Conservation (phyloP, 2,113 vertebrate species). For the Percina caprodes region DNA sequence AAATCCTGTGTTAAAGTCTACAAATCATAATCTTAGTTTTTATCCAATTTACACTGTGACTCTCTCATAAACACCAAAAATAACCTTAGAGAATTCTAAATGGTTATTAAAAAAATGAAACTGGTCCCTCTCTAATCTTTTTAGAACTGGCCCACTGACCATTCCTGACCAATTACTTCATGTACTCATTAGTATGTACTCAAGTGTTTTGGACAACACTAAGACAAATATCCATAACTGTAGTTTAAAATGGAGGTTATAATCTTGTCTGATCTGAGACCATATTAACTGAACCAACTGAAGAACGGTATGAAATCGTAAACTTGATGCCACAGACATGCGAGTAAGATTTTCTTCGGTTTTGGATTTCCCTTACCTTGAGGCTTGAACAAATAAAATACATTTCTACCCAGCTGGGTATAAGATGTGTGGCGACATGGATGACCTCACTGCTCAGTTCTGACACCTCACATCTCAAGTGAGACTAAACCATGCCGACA, state of each 20-base stretch:
- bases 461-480: slow-evolving; percentile 19
- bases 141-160: not conserved
- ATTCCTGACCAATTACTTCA: not conserved
- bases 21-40: not conserved
- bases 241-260: not conserved
- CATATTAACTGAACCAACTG: not conserved
- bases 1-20: slow-evolving; percentile 2
- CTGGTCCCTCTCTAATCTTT: not conserved
- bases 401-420: slow-evolving; percentile 20
- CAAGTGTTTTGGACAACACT: not conserved
- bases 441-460: slow-evolving; percentile 38
- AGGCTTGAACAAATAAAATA: slow-evolving; percentile 8
- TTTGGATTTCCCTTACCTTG: slow-evolving; percentile 22
- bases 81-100: not conserved
- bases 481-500: slow-evolving; percentile 47
- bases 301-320: not conserved
- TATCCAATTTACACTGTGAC: not conserved
- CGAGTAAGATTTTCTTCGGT: not conserved
- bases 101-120: not conserved
- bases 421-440: slow-evolving; percentile 24
- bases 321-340: not conserved
- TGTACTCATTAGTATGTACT: not conserved
- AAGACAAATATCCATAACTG: not conserved
- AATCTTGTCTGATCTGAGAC: not conserved
- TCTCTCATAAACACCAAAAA: not conserved